Conservation (phyloP, 2,113 vertebrate species). For the Rynchops niger region DNA sequence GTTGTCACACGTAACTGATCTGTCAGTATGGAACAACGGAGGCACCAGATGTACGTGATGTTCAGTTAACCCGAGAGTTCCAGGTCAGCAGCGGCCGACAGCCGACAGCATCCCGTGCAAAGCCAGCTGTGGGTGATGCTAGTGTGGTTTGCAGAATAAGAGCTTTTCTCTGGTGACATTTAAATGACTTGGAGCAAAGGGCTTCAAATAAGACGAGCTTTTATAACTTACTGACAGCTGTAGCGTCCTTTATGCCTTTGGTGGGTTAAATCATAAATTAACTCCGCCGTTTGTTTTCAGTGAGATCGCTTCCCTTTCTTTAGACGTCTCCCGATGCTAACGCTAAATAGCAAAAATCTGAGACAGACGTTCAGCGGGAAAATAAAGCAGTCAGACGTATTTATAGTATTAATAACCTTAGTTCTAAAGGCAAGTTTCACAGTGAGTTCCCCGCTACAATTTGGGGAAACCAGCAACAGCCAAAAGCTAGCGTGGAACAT, state of each 20-base stretch:
- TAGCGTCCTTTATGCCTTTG: not conserved
- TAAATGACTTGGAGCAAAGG: not conserved
- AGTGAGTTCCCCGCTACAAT: not conserved
- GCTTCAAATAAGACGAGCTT: not conserved
- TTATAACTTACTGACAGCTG: not conserved
- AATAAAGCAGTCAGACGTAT: not conserved
- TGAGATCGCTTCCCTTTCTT: not conserved
- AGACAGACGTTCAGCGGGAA: not conserved
- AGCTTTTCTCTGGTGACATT: slow-evolving; percentile 6
- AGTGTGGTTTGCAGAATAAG: not conserved
- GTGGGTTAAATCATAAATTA: not conserved
- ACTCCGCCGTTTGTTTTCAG: not conserved
- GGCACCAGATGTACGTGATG: not conserved
- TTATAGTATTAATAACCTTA: not conserved
- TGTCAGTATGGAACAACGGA: not conserved
- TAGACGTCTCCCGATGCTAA: not conserved
- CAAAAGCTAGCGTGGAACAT: not conserved
- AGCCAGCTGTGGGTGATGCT: slow-evolving; percentile 3
- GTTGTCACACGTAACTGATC: not conserved
- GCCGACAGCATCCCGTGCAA: not conserved
- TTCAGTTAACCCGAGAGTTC: not conserved
- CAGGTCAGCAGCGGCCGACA: not conserved
- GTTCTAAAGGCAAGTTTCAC: not conserved
- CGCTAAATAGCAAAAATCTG: not conserved
- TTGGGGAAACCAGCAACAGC: not conserved